These are phyloP conservation scores for Halichoerus grypus DNA, from an alignment of 2,113 vertebrate genomes.

Conservation along the genomic window DNA sequence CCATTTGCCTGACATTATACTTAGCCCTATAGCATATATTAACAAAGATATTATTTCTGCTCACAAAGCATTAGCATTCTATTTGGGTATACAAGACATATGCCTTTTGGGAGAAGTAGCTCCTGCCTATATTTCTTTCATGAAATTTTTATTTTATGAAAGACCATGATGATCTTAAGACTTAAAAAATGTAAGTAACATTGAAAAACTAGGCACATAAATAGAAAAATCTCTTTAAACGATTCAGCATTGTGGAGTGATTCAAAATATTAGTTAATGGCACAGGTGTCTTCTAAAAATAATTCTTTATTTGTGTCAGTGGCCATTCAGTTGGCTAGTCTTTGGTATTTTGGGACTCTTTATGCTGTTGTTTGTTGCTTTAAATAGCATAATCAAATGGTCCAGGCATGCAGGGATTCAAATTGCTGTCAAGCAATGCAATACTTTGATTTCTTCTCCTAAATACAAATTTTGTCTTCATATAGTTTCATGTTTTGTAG, in stretches of 20 bases:
- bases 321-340: background rate
- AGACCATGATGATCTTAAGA: background rate
- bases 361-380: background rate
- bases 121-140: background rate
- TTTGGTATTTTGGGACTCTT: background rate
- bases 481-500: background rate
- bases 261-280: slow-evolving; percentile 6
- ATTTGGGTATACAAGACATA: background rate
- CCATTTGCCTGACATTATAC: background rate
- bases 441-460: background rate
- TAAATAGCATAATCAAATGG: slow-evolving; percentile 38
- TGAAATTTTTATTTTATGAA: slow-evolving; percentile 41
- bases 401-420: background rate
- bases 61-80: slow-evolving; percentile 26
- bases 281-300: slow-evolving; percentile 6
- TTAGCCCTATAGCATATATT: background rate
- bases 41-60: background rate
- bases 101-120: background rate
- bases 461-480: background rate
- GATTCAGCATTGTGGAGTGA: background rate
- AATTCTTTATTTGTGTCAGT: background rate
- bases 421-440: background rate
- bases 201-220: slow-evolving; percentile 24
- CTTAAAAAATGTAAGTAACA: background rate
- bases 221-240: slow-evolving; percentile 18